These are phyloP conservation scores for Agelaius tricolor DNA, from an alignment of 2,113 vertebrate genomes.

Conservation along the genomic window DNA sequence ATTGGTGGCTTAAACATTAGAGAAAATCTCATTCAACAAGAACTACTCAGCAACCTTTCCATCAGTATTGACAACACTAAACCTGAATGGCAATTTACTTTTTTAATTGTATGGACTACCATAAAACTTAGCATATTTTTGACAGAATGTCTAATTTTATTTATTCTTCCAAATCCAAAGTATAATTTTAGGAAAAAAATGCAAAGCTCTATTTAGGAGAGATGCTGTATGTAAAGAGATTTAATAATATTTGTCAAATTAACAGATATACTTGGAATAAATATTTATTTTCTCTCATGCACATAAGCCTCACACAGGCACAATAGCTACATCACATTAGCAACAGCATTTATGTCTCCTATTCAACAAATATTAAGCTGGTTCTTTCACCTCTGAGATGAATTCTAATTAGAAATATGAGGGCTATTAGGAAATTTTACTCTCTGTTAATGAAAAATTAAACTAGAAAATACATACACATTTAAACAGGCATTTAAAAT, in stretches of 20 bases:
- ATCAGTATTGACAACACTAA: not conserved
- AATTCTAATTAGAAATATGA: not conserved
- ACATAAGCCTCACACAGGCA: not conserved
- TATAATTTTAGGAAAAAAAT: not conserved
- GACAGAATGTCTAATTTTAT: not conserved
- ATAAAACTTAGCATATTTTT: not conserved
- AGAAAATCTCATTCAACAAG: constrained; percentile 44
- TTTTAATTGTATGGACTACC: not conserved
- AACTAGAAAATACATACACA: not conserved
- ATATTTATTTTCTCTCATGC: not conserved
- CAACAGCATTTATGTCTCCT: not conserved
- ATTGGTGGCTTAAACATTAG: constrained; percentile 29
- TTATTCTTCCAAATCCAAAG: not conserved
- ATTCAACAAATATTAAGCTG: not conserved
- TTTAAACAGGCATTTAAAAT: not conserved
- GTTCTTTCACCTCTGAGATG: not conserved
- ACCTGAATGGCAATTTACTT: not conserved
- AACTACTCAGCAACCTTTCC: constrained; percentile 36
- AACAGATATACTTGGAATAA: not conserved
- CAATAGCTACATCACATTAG: not conserved
- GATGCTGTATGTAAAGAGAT: not conserved
- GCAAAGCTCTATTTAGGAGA: not conserved
- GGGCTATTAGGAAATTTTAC: not conserved
- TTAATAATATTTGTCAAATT: not conserved
- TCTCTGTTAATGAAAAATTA: not conserved